Conservation (phyloP, 2,797 vertebrate species). For the Paguma larvata region DNA sequence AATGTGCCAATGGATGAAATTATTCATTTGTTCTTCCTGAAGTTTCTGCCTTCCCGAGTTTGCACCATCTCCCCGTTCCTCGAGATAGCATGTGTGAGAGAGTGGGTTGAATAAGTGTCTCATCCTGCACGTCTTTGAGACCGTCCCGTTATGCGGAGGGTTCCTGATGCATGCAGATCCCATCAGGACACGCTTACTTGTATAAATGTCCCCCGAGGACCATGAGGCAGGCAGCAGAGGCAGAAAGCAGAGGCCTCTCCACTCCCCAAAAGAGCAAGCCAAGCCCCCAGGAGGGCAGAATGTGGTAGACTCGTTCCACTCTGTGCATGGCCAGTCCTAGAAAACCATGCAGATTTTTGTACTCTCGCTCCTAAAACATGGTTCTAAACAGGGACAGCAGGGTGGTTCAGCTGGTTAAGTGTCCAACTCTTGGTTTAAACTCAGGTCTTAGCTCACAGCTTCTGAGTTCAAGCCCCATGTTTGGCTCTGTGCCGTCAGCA, state of each 20-base stretch:
- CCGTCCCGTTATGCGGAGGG: neutral
- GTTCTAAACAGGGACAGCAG: neutral
- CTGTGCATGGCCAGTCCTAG: neutral
- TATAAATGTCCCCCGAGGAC: neutral
- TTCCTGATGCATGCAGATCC: neutral
- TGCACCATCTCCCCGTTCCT: neutral
- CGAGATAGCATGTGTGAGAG: neutral
- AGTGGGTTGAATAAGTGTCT: neutral
- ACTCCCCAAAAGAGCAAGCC: neutral
- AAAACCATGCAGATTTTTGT: neutral
- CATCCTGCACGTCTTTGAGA: neutral
- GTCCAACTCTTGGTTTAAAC: too few species aligned
- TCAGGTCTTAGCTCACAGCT: too few species aligned
- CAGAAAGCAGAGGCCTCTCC: neutral
- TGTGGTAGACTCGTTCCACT: neutral
- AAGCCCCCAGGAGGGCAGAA: fast-evolving
- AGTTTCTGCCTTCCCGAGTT: neutral
- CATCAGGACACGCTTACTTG: neutral
- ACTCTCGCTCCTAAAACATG: neutral
- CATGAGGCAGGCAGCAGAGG: neutral
- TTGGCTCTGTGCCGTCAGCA: too few species aligned
- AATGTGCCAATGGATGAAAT: neutral
- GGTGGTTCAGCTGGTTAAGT: too few species aligned
- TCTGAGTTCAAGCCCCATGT: too few species aligned
- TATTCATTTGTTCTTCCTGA: neutral